Conservation (phyloP, 1,140 invertebrate species). For the Cyrtorhinus lividipennis region DNA sequence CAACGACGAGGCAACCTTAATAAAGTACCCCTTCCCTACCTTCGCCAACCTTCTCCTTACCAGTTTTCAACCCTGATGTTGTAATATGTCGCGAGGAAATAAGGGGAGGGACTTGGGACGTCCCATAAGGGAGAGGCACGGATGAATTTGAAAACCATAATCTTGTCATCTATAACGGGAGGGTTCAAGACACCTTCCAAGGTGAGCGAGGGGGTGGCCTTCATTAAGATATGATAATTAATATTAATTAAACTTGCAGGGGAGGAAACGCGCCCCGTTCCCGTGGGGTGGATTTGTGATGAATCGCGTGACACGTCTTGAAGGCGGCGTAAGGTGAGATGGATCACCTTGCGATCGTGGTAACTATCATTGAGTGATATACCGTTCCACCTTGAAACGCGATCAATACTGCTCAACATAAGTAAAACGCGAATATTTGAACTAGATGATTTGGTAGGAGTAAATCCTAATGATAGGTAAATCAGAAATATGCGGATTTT, state of each 20-base stretch:
- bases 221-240: constrained; percentile 13
- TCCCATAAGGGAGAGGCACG: constrained; percentile 1
- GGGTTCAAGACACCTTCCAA: not conserved
- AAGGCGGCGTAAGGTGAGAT: not conserved
- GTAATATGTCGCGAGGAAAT: constrained; percentile 3
- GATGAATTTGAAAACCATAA: constrained; percentile 9
- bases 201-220: not conserved
- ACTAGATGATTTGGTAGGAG: too few species aligned
- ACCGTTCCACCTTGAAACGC: too few species aligned
- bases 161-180: constrained; percentile 7
- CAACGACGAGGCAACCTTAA: not conserved
- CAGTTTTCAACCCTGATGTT: not conserved
- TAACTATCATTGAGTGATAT: too few species aligned
- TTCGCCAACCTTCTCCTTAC: too few species aligned
- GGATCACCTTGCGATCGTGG: not conserved
- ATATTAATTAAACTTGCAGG: constrained; percentile 8
- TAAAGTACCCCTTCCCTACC: not conserved
- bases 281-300: not conserved
- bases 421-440: too few species aligned
- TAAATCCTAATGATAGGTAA: too few species aligned
- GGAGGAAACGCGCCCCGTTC: not conserved
- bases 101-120: not conserved
- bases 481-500: too few species aligned
- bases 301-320: not conserved
- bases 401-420: too few species aligned